Conservation (phyloP, 2,113 vertebrate genomes). For the Melanostigma gelatinosum region DNA sequence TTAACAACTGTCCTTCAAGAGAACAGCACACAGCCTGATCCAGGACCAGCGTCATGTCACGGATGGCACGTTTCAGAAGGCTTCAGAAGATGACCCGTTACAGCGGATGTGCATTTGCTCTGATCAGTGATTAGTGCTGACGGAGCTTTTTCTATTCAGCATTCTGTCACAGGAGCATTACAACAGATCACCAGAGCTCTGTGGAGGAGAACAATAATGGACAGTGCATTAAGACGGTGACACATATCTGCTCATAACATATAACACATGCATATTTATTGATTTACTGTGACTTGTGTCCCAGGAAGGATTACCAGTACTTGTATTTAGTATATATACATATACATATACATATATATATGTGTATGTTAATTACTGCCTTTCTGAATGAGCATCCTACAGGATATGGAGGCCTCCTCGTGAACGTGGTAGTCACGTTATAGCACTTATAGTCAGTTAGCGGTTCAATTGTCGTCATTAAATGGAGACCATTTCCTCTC, state of each 20-base stretch:
- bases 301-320: not conserved
- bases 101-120: not conserved
- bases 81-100: too few species aligned
- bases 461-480: too few species aligned
- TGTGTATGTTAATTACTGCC: not conserved
- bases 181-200: not conserved
- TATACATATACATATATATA: too few species aligned
- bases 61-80: not conserved
- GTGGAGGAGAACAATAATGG: too few species aligned
- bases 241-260: not conserved
- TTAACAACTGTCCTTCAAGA: not conserved
- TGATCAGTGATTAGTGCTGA: not conserved
- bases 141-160: not conserved
- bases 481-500: not conserved
- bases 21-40: not conserved
- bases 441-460: not conserved
- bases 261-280: not conserved
- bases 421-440: too few species aligned
- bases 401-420: not conserved
- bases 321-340: too few species aligned
- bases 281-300: not conserved
- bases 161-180: not conserved
- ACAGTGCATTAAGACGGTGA: not conserved
- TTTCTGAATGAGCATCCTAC: not conserved
- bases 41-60: not conserved